Evolutionary conservation across 1,140 invertebrate genomes (phyloP), one percentile per base, ranked within the genome.

Genomic region (Sycobia sp.): DNA sequence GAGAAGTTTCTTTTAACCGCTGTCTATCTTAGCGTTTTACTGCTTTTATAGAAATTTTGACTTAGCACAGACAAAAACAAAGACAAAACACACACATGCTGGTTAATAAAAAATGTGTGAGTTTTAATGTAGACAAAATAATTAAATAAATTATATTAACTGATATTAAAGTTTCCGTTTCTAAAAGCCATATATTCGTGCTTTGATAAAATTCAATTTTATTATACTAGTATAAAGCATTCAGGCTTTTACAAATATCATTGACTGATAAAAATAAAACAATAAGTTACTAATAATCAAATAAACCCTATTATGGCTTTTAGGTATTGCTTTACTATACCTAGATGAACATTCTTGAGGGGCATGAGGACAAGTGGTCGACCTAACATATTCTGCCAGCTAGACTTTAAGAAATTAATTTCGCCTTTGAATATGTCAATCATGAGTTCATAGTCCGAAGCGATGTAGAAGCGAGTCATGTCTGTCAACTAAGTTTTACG

Each of bases 341-440:
- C 95, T 93, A 98, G 86, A 83, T 97, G 92, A 77, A 91, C 86
- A 80, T 90, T 88, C 84, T 91, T 91, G 81, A 96, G 85, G 73
- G 91, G 89, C 83, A 97, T 88, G 67, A 94, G 91, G 76, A 96
- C 91, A 73, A 95, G 86, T 55, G 94, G 94, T 74, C 94, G 86
- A 69, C 94, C 94, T 77, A 95, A 88, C 83, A 95, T 91, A 84
- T 94, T 94, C 85, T 94, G 92, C 94, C 94, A 97, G 77, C 91
- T 93, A 69, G 91, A 95, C 85, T 96, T 96, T 83, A 97, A 89
- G 86, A 96, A 96, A 88, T 95, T 93, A 75, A 97, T 91, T 86
- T 96, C 94, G 73, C 91, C 92, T 86, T 95, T 96, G 85, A 96
- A 93, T 80, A 94, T 96, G 86, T 97, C 95, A 80, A 97, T 93